Conservation (phyloP, 2,888 invertebrate species). For the Petrolisthes manimaculis region DNA sequence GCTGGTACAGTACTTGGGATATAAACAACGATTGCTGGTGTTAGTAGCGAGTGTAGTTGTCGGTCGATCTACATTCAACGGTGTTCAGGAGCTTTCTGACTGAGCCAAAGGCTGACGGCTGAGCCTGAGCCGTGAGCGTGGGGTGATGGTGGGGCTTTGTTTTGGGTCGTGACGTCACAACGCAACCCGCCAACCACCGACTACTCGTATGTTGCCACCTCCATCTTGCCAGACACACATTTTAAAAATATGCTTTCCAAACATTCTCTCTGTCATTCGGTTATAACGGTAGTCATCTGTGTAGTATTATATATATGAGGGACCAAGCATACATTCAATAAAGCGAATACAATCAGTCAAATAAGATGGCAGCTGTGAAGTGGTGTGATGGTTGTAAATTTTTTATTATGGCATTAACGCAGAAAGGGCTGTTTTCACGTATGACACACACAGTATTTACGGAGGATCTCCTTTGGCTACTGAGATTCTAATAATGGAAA, state of each 20-base stretch:
- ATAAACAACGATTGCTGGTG: slow-evolving; percentile 44
- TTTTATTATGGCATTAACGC: too few relatives aligned
- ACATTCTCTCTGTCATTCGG: too few relatives aligned
- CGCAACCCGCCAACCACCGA: slow-evolving; percentile 36
- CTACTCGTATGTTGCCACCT: slow-evolving; percentile 21
- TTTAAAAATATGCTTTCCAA: not conserved
- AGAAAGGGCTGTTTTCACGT: too few relatives aligned
- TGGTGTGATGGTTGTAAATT: too few relatives aligned
- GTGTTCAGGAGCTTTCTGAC: slow-evolving; percentile 60
- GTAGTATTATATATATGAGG: too few relatives aligned
- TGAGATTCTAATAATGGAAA: too few relatives aligned
- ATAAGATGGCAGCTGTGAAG: too few relatives aligned
- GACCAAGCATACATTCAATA: too few relatives aligned
- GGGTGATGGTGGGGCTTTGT: slow-evolving; percentile 48
- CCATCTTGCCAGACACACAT: not conserved
- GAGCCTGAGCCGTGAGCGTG: not conserved
- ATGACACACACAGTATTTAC: too few relatives aligned
- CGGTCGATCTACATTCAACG: slow-evolving; percentile 44
- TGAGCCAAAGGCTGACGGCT: not conserved
- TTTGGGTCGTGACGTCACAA: slow-evolving; percentile 61
- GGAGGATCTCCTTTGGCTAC: too few relatives aligned
- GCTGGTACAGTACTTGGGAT: slow-evolving; percentile 53
- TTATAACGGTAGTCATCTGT: too few relatives aligned
- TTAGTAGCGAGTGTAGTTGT: slow-evolving; percentile 30
- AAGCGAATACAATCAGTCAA: too few relatives aligned